Evolutionary conservation across 1,140 invertebrate genomes (phyloP), one percentile per base, ranked within the genome.

Genomic region (Euglossa dilemma): DNA sequence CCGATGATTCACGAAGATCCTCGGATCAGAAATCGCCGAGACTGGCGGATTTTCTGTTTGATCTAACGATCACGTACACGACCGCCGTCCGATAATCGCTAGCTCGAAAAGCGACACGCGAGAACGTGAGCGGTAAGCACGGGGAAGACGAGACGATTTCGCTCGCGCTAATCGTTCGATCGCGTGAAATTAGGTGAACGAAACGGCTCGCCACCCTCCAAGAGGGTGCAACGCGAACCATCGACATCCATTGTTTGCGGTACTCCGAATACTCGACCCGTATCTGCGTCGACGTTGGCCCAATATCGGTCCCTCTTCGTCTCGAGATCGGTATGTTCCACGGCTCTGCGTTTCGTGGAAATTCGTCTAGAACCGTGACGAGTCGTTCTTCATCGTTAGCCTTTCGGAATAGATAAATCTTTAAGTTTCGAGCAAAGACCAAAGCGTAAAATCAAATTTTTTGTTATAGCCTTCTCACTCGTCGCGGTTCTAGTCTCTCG

Each of bases 71-170:
- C 75, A 87, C 70, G 80, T 36, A 28, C 16, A 56, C 18, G 47
- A 20, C 28, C 25, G 56, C 73, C 43, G 50, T 70, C 61, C 52
- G 80, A 61, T 45, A 57, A 72, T 50, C 43, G 28, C 12, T 63
- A 12, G 50, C 84, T 70, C 25, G 63, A 71, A 71, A 71, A 47
- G 75, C 69, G 76, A 83, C 61, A 87, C 50, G 25, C 36, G 66
- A 56, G 57, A 82, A 74, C 59, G 57, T 52, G 71, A 85, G 20
- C 56, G 66, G 54, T n/a, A 75, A 71, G 69, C 45, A 28, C 67
- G 14, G 14, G 57, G 45, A 61, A 78, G 67, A 47, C 59, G 61
- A 28, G 12, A 59, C 50, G 43, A 82, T 75, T 85, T 76, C 14
- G 52, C 2, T 59, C 54, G 59, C 52, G 54, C 73, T 14, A 36